Evolutionary conservation across 2,888 invertebrate genomes (phyloP).

Genomic region (Drosophila yooni): DNA sequence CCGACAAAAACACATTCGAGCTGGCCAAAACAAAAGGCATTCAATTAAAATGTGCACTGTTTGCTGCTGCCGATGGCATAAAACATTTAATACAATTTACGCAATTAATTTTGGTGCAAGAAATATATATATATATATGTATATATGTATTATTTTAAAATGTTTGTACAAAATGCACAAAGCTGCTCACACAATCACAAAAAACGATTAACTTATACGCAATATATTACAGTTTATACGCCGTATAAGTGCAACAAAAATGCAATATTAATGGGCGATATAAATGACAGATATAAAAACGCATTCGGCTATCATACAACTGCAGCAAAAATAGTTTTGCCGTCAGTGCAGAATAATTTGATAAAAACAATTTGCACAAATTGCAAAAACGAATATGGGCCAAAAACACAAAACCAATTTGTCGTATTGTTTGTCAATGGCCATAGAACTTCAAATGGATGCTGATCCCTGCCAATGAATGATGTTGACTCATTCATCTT

Average conservation of each 20-base stretch:
- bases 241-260: conserved; percentile 63
- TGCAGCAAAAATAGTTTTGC: conserved; percentile 20
- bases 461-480: conserved; percentile 48
- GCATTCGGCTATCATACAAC: conserved; percentile 23
- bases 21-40: conserved; percentile 70
- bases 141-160: conserved; percentile 25
- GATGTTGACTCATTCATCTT: conserved; percentile 66
- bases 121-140: no score
- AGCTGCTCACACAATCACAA: conserved; percentile 30
- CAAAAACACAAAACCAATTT: conserved; percentile 68
- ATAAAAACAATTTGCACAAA: conserved; percentile 70
- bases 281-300: conserved; percentile 47
- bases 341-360: conserved; percentile 59
- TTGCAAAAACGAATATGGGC: conserved; percentile 54
- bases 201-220: conserved; percentile 32
- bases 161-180: conserved; percentile 38
- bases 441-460: conserved; percentile 28
- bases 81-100: conserved; percentile 78
- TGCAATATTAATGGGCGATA: conserved; percentile 67
- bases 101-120: conserved; percentile 69
- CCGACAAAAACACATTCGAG: conserved; percentile 29
- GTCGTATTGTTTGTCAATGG: conserved; percentile 68
- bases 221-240: conserved; percentile 26
- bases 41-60: conserved; percentile 73
- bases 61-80: conserved; percentile 46